These are phyloP conservation scores for Misgurnus anguillicaudatus DNA, from an alignment of 2,113 vertebrate species.

Conservation along the genomic window DNA sequence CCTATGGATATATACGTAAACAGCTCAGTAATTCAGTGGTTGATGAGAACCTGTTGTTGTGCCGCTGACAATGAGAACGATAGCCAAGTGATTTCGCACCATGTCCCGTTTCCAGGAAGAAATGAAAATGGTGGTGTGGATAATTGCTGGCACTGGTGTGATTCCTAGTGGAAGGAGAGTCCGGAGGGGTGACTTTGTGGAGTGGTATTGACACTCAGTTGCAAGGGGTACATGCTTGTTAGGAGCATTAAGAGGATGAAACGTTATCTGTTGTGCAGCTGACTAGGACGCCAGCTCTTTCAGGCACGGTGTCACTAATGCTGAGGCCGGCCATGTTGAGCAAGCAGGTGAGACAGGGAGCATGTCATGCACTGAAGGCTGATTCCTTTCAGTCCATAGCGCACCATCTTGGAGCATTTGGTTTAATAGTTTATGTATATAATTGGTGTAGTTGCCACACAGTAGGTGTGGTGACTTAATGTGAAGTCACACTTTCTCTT, in stretches of 20 bases:
- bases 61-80: constrained; percentile 2
- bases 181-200: constrained; percentile 70
- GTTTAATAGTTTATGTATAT: neutral
- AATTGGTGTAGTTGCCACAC: constrained; percentile 3
- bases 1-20: no score
- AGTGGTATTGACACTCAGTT: constrained; percentile 66
- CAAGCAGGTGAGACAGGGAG: constrained; percentile 54
- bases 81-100: constrained; percentile 20
- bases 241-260: constrained; percentile 73
- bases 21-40: no score
- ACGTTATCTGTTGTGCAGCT: constrained; percentile 70
- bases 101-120: constrained; percentile 36
- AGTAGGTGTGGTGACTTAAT: neutral
- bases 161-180: constrained; percentile 42
- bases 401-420: neutral
- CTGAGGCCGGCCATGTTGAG: constrained; percentile 50
- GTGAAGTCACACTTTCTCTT: no score
- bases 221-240: constrained; percentile 70
- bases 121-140: constrained; percentile 21
- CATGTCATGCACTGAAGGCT: constrained; percentile 6
- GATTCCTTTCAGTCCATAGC: neutral
- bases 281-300: constrained; percentile 58
- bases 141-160: constrained; percentile 2
- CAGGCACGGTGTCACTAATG: constrained; percentile 69
- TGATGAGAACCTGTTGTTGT: constrained; percentile 26